Percentiles rank a stretch among this genome's conserved stretches.
Evolutionary conservation across 2,797 vertebrate species (phyloP).

Genomic region (Cichlasoma orientale): DNA sequence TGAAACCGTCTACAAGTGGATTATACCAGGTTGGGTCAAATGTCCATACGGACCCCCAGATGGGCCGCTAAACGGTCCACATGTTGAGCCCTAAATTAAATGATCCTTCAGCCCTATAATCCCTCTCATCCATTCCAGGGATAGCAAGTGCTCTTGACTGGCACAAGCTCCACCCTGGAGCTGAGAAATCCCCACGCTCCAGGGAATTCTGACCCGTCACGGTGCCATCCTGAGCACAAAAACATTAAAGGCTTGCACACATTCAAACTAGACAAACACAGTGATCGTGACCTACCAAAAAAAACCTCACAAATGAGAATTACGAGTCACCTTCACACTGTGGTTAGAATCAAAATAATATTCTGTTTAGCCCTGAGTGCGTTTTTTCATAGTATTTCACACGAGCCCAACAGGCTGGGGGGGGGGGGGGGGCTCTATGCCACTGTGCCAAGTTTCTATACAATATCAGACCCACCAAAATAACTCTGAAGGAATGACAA

Average conservation of each 20-base stretch:
- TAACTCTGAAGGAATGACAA: not conserved
- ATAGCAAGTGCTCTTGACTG: slow-evolving; percentile 34
- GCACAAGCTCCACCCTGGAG: slow-evolving; percentile 36
- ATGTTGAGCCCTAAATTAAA: slow-evolving; percentile 79
- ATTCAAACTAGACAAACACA: not conserved
- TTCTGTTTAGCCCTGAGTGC: not conserved
- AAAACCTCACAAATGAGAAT: not conserved
- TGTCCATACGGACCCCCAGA: slow-evolving; percentile 68
- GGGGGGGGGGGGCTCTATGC: not conserved
- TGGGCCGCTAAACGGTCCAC: slow-evolving; percentile 68
- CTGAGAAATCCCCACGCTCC: slow-evolving; percentile 45
- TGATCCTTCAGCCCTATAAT: slow-evolving; percentile 76
- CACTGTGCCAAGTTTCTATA: slow-evolving; percentile 4
- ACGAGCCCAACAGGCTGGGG: not conserved
- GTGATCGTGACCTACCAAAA: not conserved
- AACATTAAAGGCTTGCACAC: not conserved
- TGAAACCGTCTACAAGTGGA: slow-evolving; percentile 33
- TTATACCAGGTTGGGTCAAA: slow-evolving; percentile 58
- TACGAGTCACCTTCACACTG: not conserved
- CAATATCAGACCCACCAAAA: not conserved
- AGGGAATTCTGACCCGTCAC: slow-evolving; percentile 43
- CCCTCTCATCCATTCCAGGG: slow-evolving; percentile 73
- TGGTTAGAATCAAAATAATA: not conserved
- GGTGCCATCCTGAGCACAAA: not conserved
- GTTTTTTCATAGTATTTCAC: slow-evolving; percentile 10